Evolutionary conservation across 2,888 invertebrate species (phyloP).

Genomic region (Nudaria mundana): DNA sequence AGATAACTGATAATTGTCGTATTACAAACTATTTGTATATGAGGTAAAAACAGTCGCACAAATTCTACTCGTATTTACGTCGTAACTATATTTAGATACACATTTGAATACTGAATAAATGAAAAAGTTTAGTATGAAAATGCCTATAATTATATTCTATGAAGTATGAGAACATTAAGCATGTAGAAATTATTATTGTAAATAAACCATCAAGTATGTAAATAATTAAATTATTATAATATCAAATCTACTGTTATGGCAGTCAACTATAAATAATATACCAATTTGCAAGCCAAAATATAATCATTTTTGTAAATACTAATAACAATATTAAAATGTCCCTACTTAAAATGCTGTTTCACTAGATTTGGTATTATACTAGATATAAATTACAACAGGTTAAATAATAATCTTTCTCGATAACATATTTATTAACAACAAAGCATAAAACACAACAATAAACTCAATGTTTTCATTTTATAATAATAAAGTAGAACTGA

Average conservation of each 20-base stretch:
- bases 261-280: too few relatives aligned
- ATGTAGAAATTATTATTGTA: background rate
- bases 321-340: background rate
- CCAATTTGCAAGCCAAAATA: too few relatives aligned
- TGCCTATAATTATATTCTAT: slow-evolving; percentile 5
- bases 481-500: background rate
- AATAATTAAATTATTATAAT: background rate
- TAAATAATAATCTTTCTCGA: background rate
- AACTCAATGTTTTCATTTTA: too few relatives aligned
- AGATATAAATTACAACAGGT: slow-evolving; percentile 28
- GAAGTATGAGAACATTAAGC: background rate
- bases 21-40: slow-evolving; percentile 4
- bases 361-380: slow-evolving; percentile 26
- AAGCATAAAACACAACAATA: background rate
- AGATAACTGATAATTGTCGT: slow-evolving; percentile 13
- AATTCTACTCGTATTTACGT: slow-evolving; percentile 10
- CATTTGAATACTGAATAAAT: slow-evolving; percentile 22
- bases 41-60: slow-evolving; percentile 6
- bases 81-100: slow-evolving; percentile 13
- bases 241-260: slow-evolving; percentile 21
- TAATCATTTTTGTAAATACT: background rate
- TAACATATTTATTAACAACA: background rate
- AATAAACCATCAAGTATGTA: background rate
- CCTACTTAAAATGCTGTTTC: slow-evolving; percentile 6
- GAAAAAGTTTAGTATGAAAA: slow-evolving; percentile 19